Evolutionary conservation across 2,797 vertebrate genomes (phyloP), one percentile per base, ranked within the genome.

Genomic region (Phalanger gymnotis): DNA sequence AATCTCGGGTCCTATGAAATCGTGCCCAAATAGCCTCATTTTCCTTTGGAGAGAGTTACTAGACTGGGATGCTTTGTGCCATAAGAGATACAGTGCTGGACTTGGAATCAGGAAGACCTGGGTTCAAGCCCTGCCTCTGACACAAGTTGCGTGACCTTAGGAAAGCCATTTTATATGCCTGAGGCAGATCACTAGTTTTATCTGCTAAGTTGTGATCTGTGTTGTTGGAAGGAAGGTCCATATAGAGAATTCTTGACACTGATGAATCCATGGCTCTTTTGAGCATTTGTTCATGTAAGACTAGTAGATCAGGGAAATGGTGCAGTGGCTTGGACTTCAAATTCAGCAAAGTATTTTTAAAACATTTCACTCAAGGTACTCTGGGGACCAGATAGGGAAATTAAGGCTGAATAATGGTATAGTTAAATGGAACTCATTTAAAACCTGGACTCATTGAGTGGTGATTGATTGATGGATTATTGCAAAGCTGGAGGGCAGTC

Each of bases 381-480:
- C 40, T 47, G 40, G 73, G 40, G 40, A 81, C 22, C 22, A 47
- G 73, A 47, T 10, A 81, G 73, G 73, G 40, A 81, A 81, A 47
- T 81, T 81, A 81, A 47, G 73, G 1, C 40, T 81, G 40, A 81
- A 81, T 81, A 81, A 81, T 81, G 40, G 40, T 81, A 40, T 47
- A 81, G 73, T 47, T 81, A 47, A 47, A 47, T 81, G 40, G 73
- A 81, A 27, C 40, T 81, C 10, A 10, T 81, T 81, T 81, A 81
- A 81, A 81, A 81, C 73, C n/a, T 81, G 73, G 73, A 81, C 14
- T 61, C 90, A n/a, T 40, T 54, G 53, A 55, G 61, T 95, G 95
- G 93, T 97, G 3, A 9, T 94, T 96, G 92, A 94, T 51, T 95
- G 96, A 95, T 95, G 61, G 93, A 96, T 96, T 96, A 96, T 96